These are phyloP conservation scores for Aspidiotus rigidus DNA, from an alignment of 2,888 invertebrate genomes.

Conservation along the genomic window DNA sequence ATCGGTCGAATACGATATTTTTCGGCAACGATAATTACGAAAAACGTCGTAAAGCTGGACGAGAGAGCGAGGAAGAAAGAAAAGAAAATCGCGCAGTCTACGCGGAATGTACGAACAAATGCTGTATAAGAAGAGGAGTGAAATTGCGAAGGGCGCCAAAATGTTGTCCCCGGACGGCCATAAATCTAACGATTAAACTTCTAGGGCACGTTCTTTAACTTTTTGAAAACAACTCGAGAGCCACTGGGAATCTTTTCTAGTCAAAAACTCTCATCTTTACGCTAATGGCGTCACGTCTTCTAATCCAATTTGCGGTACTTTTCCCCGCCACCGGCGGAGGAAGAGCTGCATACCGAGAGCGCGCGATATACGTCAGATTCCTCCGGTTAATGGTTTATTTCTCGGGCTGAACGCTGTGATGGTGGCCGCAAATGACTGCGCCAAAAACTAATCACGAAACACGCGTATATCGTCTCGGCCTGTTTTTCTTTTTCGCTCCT, in stretches of 20 bases:
- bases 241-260: constrained; percentile 33
- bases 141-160: constrained; percentile 33
- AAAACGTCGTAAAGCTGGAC: neutral
- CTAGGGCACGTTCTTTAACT: constrained; percentile 33
- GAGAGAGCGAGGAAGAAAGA: neutral
- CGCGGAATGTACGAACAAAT: too few species aligned
- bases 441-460: constrained; percentile 29
- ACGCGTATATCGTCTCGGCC: constrained; percentile 7
- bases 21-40: neutral
- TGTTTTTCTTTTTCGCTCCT: constrained; percentile 13
- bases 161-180: constrained; percentile 33
- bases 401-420: neutral
- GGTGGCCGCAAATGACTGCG: constrained; percentile 26
- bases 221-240: constrained; percentile 34
- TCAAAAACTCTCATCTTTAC: constrained; percentile 35
- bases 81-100: too few species aligned
- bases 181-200: constrained; percentile 34
- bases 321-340: neutral
- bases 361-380: neutral
- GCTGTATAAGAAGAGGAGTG: constrained; percentile 22
- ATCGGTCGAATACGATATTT: too few species aligned
- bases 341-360: constrained; percentile 17
- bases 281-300: constrained; percentile 45
- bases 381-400: constrained; percentile 26
- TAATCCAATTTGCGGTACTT: constrained; percentile 44